Base-by-base conservation (phyloP, 2,888 invertebrate species). In the Chloroclystis v-ata region DNA sequence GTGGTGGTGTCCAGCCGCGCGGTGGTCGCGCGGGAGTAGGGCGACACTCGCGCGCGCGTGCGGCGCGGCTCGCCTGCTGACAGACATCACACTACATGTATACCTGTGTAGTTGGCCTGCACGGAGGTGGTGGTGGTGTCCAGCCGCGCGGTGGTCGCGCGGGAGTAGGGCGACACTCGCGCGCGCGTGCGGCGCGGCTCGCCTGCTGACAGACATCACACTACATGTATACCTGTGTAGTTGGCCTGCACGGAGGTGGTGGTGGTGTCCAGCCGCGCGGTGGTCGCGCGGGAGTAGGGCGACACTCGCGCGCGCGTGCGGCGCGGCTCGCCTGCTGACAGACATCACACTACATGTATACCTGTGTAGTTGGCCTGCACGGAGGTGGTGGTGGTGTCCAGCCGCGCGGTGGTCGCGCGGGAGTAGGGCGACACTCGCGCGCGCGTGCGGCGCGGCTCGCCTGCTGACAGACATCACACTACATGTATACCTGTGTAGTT, bases 21-120 rank as follows among this genome's bases (percentile, higher is more conserved):
- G 26, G 8, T 4, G 2, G 26, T 28, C 6, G 32, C 28, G 1
- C 37, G 35, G 63, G 83, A 57, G 74, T 85, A 88, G 1, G 89
- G 88, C 0, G 87, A 87, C 56, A 88, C 86, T 63, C 83, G 83
- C 20, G 86, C 86, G 38, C 87, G 70, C 1, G 84, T 82, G 54
- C 35, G 35, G n/a, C 75, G 82, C 59, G 78, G 80, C 43, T 62
- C 67, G n/a, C 67, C 78, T 69, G 75, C 26, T 2, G 8, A 2
- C 26, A 9, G 8, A 26, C 9, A 26, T 28, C 13, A 38, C 1
- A 37, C 50, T 49, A 24, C n/a, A n/a, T n/a, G n/a, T n/a, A n/a
- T n/a, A 84, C 87, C 87, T 0, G 87, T 85, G 41, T 86, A 87
- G 54, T 86, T 85, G 40, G 87, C 87, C 33, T 68, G 43, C 4